These are phyloP conservation scores for Philhelius pedissequus DNA, from an alignment of 2,888 invertebrate species.

Conservation along the genomic window DNA sequence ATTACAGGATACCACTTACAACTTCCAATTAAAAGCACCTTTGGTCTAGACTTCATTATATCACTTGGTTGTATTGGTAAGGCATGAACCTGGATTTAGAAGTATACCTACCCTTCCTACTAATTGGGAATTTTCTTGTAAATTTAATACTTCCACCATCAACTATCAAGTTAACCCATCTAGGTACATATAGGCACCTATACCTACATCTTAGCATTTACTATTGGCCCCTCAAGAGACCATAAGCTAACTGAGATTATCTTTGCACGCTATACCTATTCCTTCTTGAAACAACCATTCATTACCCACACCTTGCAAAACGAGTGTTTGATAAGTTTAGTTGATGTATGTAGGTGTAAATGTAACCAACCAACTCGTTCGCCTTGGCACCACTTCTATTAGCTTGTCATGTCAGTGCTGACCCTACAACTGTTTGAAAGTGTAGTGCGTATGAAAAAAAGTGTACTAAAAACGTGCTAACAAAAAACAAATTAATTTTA, in stretches of 20 bases:
- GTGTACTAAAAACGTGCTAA: too few relatives aligned
- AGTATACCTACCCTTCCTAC: not conserved
- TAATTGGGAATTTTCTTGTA: not conserved
- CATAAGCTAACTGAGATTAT: constrained; percentile 22
- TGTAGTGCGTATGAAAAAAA: too few relatives aligned
- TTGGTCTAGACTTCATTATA: constrained; percentile 23
- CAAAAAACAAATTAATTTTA: too few relatives aligned
- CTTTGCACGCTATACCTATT: constrained; percentile 20
- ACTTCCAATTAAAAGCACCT: constrained; percentile 25
- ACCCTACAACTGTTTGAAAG: too few relatives aligned
- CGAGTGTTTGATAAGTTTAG: not conserved
- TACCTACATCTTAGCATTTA: not conserved
- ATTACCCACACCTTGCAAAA: not conserved
- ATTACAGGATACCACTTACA: constrained; percentile 39
- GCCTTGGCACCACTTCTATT: constrained; percentile 55
- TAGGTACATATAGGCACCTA: not conserved
- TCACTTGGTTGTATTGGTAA: not conserved
- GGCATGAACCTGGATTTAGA: not conserved
- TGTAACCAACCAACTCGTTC: constrained; percentile 33
- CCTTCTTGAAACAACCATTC: not conserved
- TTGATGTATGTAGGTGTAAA: too few relatives aligned
- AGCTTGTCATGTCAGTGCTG: too few relatives aligned
- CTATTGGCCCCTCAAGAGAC: constrained; percentile 9
- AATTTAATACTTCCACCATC: not conserved
- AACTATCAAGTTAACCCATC: not conserved